Conservation (phyloP, 2,888 invertebrate genomes). For the Eubasilissa splendida region DNA sequence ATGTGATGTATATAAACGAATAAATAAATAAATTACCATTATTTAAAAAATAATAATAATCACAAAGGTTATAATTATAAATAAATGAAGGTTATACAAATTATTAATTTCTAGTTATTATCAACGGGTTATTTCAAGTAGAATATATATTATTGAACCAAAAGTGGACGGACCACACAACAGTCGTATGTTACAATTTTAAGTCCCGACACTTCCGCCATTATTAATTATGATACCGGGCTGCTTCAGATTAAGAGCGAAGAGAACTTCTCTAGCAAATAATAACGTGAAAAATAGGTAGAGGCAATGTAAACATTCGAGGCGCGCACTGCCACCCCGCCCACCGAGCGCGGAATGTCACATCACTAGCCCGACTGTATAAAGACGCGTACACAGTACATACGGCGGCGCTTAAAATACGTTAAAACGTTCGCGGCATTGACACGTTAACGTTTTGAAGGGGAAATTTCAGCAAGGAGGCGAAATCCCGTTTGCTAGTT, state of each 20-base stretch:
- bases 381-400: not conserved
- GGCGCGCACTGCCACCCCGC: not conserved
- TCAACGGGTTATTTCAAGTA: too few relatives aligned
- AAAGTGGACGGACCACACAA: too few relatives aligned
- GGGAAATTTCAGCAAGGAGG: constrained; percentile 17
- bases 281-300: constrained; percentile 39
- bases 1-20: too few relatives aligned
- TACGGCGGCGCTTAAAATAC: constrained; percentile 31
- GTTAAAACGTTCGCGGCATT: constrained; percentile 38
- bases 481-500: not conserved
- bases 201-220: too few relatives aligned
- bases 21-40: too few relatives aligned
- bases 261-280: constrained; percentile 20
- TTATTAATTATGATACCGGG: too few relatives aligned
- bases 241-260: constrained; percentile 3
- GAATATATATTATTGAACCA: too few relatives aligned
- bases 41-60: too few relatives aligned
- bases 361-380: constrained; percentile 10
- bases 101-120: too few relatives aligned
- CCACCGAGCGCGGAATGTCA: constrained; percentile 15
- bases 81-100: too few relatives aligned
- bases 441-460: constrained; percentile 41
- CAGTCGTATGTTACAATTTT: too few relatives aligned
- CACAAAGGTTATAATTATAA: too few relatives aligned
- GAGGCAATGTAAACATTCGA: constrained; percentile 34